Conservation (phyloP, 2,888 invertebrate species). For the Catotricha subobsoleta region DNA sequence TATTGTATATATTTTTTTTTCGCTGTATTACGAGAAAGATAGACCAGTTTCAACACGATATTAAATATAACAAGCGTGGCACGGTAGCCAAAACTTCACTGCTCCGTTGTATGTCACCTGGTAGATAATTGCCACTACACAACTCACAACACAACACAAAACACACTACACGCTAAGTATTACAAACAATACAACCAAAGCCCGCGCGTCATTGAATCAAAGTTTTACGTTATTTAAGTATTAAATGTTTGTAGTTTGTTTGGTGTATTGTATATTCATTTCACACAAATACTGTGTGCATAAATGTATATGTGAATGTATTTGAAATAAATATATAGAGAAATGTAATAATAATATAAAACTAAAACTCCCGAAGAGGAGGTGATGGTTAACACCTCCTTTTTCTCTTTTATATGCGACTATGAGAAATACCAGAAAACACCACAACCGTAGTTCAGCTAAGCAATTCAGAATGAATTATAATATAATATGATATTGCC, state of each 20-base stretch:
- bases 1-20: too few species aligned
- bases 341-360: too few species aligned
- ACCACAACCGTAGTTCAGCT: too few species aligned
- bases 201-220: conserved; percentile 2
- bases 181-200: conserved; percentile 1
- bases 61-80: conserved; percentile 6
- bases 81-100: conserved; percentile 10
- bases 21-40: background rate
- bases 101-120: conserved; percentile 9
- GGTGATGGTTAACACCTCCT: conserved; percentile 6
- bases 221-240: too few species aligned
- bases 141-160: conserved; percentile 8
- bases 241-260: too few species aligned
- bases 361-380: background rate
- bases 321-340: too few species aligned
- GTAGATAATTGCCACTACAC: conserved; percentile 11
- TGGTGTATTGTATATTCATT: too few species aligned
- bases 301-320: too few species aligned
- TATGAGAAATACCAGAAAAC: too few species aligned
- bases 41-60: conserved; percentile 1
- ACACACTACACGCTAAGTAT: conserved; percentile 3
- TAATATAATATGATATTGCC: too few species aligned
- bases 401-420: background rate
- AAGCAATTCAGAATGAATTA: too few species aligned
- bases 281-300: too few species aligned